Evolutionary conservation across 2,113 vertebrate genomes (phyloP).

Genomic region (Channa argus): DNA sequence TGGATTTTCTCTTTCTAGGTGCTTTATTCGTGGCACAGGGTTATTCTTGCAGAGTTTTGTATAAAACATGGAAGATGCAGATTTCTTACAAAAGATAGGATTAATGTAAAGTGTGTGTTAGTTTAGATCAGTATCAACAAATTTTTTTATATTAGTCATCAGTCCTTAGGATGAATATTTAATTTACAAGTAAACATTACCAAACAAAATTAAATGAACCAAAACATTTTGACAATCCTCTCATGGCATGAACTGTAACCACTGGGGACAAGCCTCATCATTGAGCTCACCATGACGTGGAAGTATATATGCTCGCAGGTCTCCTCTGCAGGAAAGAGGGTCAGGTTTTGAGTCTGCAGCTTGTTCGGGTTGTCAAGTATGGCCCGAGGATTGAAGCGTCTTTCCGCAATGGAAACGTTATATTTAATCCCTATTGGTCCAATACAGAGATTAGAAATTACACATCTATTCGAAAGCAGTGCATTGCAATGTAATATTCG

Average conservation of each 20-base stretch:
- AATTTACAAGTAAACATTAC: no score
- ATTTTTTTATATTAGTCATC: no score
- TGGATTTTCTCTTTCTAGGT: conserved; percentile 18
- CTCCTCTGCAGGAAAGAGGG: conserved; percentile 79
- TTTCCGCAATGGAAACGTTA: conserved; percentile 89
- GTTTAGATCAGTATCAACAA: no score
- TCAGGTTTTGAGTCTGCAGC: conserved; percentile 77
- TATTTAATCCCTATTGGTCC: conserved; percentile 86
- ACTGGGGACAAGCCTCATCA: background rate
- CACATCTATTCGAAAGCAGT: background rate
- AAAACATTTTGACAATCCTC: background rate
- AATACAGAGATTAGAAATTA: conserved; percentile 3
- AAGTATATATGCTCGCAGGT: conserved; percentile 89
- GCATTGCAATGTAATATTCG: conserved; percentile 21
- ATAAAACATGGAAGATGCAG: no score
- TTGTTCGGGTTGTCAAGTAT: conserved; percentile 87
- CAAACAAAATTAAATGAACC: background rate
- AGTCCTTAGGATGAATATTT: no score
- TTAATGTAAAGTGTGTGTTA: no score
- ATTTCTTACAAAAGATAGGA: no score
- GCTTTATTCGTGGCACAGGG: conserved; percentile 22
- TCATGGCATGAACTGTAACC: background rate
- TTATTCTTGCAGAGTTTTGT: background rate
- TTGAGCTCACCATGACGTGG: conserved; percentile 91
- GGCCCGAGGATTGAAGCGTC: conserved; percentile 91